These are phyloP conservation scores for Aphelinus certus DNA, from an alignment of 1,140 invertebrate genomes.

Conservation along the genomic window DNA sequence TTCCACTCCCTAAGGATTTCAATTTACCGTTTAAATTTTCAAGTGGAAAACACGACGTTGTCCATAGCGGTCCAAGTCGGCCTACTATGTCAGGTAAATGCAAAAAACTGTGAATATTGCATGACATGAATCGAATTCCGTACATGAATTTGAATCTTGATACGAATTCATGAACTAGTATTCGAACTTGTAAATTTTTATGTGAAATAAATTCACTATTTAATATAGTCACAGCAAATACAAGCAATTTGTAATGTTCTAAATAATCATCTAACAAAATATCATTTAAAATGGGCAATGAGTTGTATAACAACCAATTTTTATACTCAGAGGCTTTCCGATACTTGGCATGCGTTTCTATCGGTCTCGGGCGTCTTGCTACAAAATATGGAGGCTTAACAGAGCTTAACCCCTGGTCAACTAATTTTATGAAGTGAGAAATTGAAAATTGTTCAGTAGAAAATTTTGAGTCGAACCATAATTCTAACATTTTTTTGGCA, in stretches of 20 bases:
- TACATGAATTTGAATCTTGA: conserved; percentile 37
- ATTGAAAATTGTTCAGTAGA: conserved; percentile 29
- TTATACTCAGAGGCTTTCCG: conserved; percentile 42
- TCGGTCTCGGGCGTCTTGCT: conserved; percentile 25
- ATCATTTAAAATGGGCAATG: conserved; percentile 27
- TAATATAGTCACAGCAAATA: conserved; percentile 24
- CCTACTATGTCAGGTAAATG: conserved; percentile 36
- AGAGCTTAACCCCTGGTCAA: conserved; percentile 16
- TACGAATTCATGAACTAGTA: conserved; percentile 35
- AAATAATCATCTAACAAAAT: conserved; percentile 36
- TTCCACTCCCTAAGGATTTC: conserved; percentile 16
- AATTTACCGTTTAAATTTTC: conserved; percentile 43
- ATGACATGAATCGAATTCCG: conserved; percentile 28
- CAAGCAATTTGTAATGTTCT: conserved; percentile 23
- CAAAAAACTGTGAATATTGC: conserved; percentile 39
- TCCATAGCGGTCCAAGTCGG: conserved; percentile 38
- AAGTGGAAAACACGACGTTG: conserved; percentile 42
- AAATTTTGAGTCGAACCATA: conserved; percentile 38
- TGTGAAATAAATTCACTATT: conserved; percentile 30
- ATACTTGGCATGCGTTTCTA: conserved; percentile 26
- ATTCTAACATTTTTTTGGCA: conserved; percentile 34
- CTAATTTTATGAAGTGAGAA: conserved; percentile 4
- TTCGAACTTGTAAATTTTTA: conserved; percentile 18
- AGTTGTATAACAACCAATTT: conserved; percentile 27
- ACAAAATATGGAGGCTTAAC: conserved; percentile 41